Evolutionary conservation across 1,140 invertebrate species (phyloP).

Genomic region (Drosophila mojavensis): DNA sequence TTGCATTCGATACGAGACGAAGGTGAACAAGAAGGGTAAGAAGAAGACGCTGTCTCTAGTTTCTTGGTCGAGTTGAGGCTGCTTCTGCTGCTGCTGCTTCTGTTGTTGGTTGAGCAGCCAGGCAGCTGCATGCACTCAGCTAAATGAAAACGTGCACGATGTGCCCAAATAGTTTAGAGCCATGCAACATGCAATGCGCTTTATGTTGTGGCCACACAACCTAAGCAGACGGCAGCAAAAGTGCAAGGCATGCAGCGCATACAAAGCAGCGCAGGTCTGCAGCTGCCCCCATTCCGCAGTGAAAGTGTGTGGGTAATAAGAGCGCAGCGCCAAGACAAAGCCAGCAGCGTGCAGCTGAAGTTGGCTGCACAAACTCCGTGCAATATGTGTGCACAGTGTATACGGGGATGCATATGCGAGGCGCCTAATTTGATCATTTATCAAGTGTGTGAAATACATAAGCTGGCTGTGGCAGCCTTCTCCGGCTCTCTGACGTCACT

Average conservation of each 20-base stretch:
- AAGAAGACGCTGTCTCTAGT: not conserved
- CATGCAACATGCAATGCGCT: conserved; percentile 65
- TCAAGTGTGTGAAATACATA: conserved; percentile 78
- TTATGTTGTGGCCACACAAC: conserved; percentile 57
- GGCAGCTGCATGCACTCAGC: conserved; percentile 74
- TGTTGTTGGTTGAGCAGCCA: too few species aligned
- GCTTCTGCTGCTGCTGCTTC: not conserved
- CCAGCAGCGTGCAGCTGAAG: conserved; percentile 23
- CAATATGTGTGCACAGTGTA: not conserved
- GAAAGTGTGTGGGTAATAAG: conserved; percentile 31
- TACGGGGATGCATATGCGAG: conserved; percentile 27
- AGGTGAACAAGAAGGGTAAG: not conserved
- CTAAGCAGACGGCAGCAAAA: conserved; percentile 55
- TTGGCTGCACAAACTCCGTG: not conserved
- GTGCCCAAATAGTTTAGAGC: conserved; percentile 74
- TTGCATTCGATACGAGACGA: conserved; percentile 40
- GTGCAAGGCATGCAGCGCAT: conserved; percentile 64
- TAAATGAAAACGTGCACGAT: conserved; percentile 82
- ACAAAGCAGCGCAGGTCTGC: conserved; percentile 56
- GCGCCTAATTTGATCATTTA: conserved; percentile 81
- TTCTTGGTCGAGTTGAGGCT: conserved; percentile 30
- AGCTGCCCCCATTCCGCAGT: conserved; percentile 1
- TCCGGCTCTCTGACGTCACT: conserved; percentile 9
- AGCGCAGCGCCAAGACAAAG: conserved; percentile 60
- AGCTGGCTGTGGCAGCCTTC: conserved; percentile 43